Conservation (phyloP, 1,140 invertebrate genomes). For the Zaprionus camerounensis region DNA sequence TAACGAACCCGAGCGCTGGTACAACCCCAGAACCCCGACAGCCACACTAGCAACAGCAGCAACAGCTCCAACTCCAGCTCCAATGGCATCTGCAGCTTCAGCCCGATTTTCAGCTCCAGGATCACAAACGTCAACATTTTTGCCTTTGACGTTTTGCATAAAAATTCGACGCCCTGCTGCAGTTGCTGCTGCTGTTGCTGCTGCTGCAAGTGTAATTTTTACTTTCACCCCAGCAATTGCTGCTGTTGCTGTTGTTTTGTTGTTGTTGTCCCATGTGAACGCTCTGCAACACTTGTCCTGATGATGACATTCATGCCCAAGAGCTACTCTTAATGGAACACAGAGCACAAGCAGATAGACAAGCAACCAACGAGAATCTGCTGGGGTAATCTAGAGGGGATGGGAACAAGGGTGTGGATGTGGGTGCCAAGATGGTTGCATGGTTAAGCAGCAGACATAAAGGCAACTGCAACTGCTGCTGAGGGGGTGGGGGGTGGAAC, state of each 20-base stretch:
- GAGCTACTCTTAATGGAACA: constrained; percentile 74
- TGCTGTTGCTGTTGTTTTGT: constrained; percentile 6
- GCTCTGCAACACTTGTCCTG: constrained; percentile 64
- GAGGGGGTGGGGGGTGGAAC: background rate
- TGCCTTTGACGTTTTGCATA: constrained; percentile 65
- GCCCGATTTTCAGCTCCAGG: constrained; percentile 46
- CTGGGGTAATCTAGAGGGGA: constrained; percentile 11
- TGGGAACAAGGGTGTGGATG: background rate
- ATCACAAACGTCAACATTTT: constrained; percentile 68
- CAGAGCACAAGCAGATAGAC: constrained; percentile 34
- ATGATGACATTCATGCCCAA: constrained; percentile 80
- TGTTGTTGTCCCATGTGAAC: constrained; percentile 57
- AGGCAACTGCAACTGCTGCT: background rate
- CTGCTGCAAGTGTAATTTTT: constrained; percentile 66
- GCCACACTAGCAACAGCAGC: constrained; percentile 12
- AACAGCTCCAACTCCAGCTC: background rate
- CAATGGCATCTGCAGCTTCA: constrained; percentile 22
- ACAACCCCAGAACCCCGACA: constrained; percentile 12
- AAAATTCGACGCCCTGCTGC: constrained; percentile 34
- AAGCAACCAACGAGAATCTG: constrained; percentile 28
- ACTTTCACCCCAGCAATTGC: constrained; percentile 65
- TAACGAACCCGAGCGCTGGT: constrained; percentile 65
- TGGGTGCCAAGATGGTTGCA: background rate
- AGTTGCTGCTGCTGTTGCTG: constrained; percentile 2
- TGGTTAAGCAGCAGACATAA: background rate